phyloP scores from a whole-genome alignment of 2,797 vertebrate species.

The Astyanax mexicanus region DNA sequence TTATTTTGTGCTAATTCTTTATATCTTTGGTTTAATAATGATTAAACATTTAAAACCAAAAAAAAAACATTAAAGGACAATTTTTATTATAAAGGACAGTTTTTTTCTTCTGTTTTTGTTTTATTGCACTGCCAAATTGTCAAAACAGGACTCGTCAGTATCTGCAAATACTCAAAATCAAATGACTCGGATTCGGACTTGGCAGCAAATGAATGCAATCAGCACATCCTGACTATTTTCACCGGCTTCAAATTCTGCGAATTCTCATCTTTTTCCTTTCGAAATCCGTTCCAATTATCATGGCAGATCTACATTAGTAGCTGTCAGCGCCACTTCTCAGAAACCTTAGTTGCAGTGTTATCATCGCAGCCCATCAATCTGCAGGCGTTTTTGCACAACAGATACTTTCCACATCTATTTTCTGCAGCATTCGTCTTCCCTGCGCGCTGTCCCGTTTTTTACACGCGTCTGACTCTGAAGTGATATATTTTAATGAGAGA shows the following conservation, averaged over 20 bases:
- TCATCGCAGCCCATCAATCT: conserved; percentile 5
- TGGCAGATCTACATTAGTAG: background rate
- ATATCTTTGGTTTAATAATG: no score
- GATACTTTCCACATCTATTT: conserved; percentile 8
- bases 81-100: no score
- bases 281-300: background rate
- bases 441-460: background rate
- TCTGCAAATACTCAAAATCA: no score
- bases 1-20: no score
- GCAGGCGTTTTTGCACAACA: background rate
- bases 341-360: background rate
- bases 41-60: background rate
- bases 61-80: no score
- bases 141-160: no score
- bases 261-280: background rate
- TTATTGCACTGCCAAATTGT: no score
- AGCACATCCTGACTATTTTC: background rate
- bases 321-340: background rate
- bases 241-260: background rate
- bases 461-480: conserved; percentile 14
- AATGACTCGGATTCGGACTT: no score
- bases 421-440: conserved; percentile 1
- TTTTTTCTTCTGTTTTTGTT: no score
- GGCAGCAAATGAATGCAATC: no score
- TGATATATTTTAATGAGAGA: conserved; percentile 7